These are phyloP conservation scores for Hyposoter didymator DNA, from an alignment of 2,888 invertebrate genomes.

Conservation along the genomic window DNA sequence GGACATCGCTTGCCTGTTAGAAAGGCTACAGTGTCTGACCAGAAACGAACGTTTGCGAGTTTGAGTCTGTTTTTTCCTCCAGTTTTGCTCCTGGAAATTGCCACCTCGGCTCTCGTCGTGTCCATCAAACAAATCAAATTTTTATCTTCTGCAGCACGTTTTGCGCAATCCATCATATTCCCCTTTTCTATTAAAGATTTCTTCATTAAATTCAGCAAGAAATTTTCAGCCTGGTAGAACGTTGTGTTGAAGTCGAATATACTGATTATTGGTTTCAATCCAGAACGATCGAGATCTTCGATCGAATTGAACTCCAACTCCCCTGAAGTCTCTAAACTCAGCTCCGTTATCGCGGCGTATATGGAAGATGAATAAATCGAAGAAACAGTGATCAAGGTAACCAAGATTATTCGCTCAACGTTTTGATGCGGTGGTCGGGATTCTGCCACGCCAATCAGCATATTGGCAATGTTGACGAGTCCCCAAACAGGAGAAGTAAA, in stretches of 20 bases:
- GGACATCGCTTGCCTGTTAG: conserved; percentile 53
- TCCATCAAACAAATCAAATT: conserved; percentile 53
- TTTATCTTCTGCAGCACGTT: conserved; percentile 8
- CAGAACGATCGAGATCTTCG: conserved; percentile 61
- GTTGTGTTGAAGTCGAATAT: conserved; percentile 33
- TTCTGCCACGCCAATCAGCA: conserved; percentile 33
- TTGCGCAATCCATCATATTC: conserved; percentile 3
- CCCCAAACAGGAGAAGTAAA: conserved; percentile 57
- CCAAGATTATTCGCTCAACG: conserved; percentile 61
- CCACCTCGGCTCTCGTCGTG: conserved; percentile 1
- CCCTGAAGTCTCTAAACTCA: conserved; percentile 22
- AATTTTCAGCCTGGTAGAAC: conserved; percentile 29
- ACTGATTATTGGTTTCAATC: conserved; percentile 55
- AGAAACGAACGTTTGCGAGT: conserved; percentile 51
- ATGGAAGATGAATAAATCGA: conserved; percentile 38
- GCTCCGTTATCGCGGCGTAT: conserved; percentile 59
- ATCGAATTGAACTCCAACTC: conserved; percentile 52
- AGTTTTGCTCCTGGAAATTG: background rate
- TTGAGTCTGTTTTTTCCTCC: background rate
- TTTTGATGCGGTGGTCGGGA: conserved; percentile 27
- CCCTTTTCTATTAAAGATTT: conserved; percentile 17
- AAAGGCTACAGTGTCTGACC: conserved; percentile 42
- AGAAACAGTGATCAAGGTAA: conserved; percentile 57
- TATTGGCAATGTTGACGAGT: conserved; percentile 36
- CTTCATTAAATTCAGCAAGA: conserved; percentile 24